Evolutionary conservation across 2,797 vertebrate species (phyloP).

Genomic region (Novumbra hubbsi): DNA sequence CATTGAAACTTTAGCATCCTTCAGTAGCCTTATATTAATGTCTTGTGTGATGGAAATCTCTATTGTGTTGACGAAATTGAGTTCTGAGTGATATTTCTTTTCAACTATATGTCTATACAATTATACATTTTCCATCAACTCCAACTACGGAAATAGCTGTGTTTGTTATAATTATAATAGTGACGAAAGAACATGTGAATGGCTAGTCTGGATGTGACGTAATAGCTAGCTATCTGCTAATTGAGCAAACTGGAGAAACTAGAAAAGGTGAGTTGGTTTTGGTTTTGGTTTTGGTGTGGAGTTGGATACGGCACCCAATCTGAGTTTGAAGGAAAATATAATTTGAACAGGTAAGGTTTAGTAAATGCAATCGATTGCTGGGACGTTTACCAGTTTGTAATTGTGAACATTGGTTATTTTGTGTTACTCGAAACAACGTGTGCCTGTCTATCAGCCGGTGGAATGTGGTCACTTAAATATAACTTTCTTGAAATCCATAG

Average conservation of each 20-base stretch:
- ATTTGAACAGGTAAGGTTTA: not conserved
- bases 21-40: no score
- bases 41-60: no score
- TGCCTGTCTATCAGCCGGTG: not conserved
- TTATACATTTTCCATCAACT: not conserved
- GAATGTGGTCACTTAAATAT: not conserved
- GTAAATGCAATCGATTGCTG: not conserved
- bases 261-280: not conserved
- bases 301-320: no score
- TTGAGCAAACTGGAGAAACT: not conserved
- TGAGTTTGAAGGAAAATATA: not conserved
- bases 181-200: conserved; percentile 17
- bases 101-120: not conserved
- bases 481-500: no score
- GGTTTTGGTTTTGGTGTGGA: not conserved
- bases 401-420: not conserved
- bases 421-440: not conserved
- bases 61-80: no score
- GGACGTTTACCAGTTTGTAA: not conserved
- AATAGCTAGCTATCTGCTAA: not conserved
- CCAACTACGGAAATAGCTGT: not conserved
- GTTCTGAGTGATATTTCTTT: no score
- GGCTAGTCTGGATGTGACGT: conserved; percentile 8
- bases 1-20: no score
- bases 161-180: not conserved